These are phyloP conservation scores for Mormyrops boulengeri DNA, from an alignment of 2,797 vertebrate genomes.

Conservation along the genomic window DNA sequence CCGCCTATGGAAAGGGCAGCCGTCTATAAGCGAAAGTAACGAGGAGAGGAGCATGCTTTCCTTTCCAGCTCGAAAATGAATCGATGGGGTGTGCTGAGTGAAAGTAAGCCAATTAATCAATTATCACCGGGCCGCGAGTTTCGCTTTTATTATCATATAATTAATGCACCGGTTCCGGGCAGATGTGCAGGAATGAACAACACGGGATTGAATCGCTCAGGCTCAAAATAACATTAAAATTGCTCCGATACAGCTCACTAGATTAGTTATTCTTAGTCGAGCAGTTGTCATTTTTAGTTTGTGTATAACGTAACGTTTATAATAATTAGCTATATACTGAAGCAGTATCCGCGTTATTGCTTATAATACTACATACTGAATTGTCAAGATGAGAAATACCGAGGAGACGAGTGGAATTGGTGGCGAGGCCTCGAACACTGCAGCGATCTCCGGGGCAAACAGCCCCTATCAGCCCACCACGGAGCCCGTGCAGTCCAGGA, in stretches of 20 bases:
- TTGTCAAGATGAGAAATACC: conserved; percentile 67
- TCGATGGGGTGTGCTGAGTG: not conserved
- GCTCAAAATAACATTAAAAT: not conserved
- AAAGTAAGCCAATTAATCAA: not conserved
- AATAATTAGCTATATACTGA: not conserved
- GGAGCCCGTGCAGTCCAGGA: conserved; percentile 77
- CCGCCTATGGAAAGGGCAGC: not conserved
- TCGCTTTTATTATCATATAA: not conserved
- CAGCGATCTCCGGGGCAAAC: conserved; percentile 91
- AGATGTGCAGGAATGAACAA: not conserved
- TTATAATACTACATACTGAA: not conserved
- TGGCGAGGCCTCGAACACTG: conserved; percentile 90
- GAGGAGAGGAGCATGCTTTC: not conserved
- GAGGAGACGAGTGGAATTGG: conserved; percentile 88
- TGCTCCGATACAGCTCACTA: not conserved
- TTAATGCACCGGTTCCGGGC: not conserved
- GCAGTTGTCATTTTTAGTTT: not conserved
- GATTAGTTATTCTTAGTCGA: not conserved
- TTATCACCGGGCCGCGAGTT: not conserved
- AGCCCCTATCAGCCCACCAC: conserved; percentile 96
- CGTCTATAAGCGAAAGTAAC: not conserved
- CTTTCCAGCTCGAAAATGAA: not conserved
- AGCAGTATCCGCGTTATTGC: not conserved
- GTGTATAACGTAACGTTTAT: not conserved
- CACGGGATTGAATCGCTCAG: not conserved